Base-by-base conservation (phyloP, 2,888 invertebrate species). In the Chelonus formosanus region DNA sequence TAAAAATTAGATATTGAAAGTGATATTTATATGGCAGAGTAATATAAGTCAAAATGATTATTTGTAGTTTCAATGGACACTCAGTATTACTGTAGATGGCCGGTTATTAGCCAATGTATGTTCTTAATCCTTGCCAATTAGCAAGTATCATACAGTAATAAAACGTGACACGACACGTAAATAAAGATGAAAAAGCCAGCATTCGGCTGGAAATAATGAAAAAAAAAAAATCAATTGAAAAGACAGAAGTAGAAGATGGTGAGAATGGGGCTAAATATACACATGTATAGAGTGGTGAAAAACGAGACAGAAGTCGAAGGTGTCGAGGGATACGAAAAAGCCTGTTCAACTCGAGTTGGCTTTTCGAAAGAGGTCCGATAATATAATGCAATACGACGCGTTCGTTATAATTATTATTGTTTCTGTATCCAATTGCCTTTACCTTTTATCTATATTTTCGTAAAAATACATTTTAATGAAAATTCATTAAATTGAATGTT, bases 121-220 rank as follows among this genome's bases (percentile, higher is more conserved):
- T 35, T 83, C 83, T 81, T 84, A 81, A 82, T 82, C 81, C 78
- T 76, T 75, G 81, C 82, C 82, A 83, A 84, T 84, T 84, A 84
- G 82, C 81, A 78, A 80, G 79, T 82, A 83, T 82, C 80, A 80
- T 81, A 80, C 75, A 74, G 83, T 83, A 84, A 83, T 82, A 81
- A 80, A 81, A 82, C 76, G 74, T 82, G 84, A 83, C 82, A 76
- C 60, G 71, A 32, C 53, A 44, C 45, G 59, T 52, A 66, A 58
- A 59, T 57, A 60, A 60, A 63, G 44, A 55, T 40, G 32, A 44
- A 35, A 36, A 67, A 47, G 34, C 45, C 8, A 31, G 48, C 20
- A 44, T 35, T 32, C 47, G 48, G 36, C 59, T 59, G 53, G 60
- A 58, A 52, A 48, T 4, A 5, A 52, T 52, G 61, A 67, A 48